These are phyloP conservation scores for Lithophane leautieri DNA, from an alignment of 2,888 invertebrate genomes.

Conservation along the genomic window DNA sequence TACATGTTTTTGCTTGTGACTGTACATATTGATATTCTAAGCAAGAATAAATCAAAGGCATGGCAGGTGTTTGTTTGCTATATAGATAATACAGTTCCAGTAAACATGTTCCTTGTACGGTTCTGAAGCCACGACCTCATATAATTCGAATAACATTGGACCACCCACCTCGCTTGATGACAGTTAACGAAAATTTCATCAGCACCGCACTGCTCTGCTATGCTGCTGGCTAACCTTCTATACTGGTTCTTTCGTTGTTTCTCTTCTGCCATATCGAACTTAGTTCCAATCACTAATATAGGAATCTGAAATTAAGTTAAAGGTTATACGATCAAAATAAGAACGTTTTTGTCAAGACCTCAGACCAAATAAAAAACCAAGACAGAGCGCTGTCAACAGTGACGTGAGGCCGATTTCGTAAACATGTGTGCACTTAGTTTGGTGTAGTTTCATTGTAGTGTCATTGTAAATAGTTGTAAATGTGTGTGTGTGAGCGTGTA, in stretches of 20 bases:
- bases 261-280: conserved; percentile 96
- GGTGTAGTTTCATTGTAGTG: no score
- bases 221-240: conserved; percentile 90
- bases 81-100: neutral
- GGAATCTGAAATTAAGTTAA: conserved; percentile 93
- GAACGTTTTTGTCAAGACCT: neutral
- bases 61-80: neutral
- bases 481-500: no score
- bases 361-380: no score
- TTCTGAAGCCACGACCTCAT: neutral
- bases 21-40: neutral
- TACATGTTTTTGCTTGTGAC: no score
- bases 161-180: conserved; percentile 87
- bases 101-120: no score
- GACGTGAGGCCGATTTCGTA: no score
- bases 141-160: neutral
- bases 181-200: conserved; percentile 97
- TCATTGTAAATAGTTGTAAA: no score
- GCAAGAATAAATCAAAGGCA: neutral
- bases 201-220: conserved; percentile 97
- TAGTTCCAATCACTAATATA: conserved; percentile 98
- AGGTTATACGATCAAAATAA: no score
- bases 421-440: no score
- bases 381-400: no score
- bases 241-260: conserved; percentile 92